Base-by-base conservation (phyloP, 2,888 invertebrate species). In the Megamerina dolium region DNA sequence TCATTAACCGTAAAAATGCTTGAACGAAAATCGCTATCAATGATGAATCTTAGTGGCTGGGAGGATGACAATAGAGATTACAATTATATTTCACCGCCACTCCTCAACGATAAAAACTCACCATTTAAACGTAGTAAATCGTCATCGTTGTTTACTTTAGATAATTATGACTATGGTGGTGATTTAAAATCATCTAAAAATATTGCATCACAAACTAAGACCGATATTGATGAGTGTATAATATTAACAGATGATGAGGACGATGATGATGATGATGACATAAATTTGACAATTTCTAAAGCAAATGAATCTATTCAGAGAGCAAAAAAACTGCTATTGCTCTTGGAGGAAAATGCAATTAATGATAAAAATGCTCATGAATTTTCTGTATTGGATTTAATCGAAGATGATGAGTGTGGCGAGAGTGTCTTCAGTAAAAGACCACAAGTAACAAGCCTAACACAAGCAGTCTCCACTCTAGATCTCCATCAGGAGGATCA, bases 361-460 rank as follows among this genome's bases (percentile, higher is more conserved):
- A n/a, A n/a, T n/a, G n/a, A n/a, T n/a, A n/a, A n/a, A n/a, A 23
- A 23, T 23, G 8, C 6, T 8, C 23, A 37, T 37, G 48, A 53
- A 9, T 52, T 51, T 27, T 53, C 54, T 6, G 48, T 53, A 41
- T 18, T 48, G 18, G 51, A 52, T 14, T 35, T 55, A 4, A 38
- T 53, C 5, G 34, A 36, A 18, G 21, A 35, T 21, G 17, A 41
- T 9, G 37, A 37, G 6, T 23, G 8, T 23, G 23, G 10, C 10
- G 10, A 23, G 23, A 23, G n/a, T 5, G 53, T 56, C 9, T 27
- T 57, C 29, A 56, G 61, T 53, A 48, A 1, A n/a, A n/a, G n/a
- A n/a, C n/a, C n/a, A n/a, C n/a, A n/a, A n/a, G n/a, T n/a, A n/a
- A n/a, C n/a, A n/a, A n/a, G n/a, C n/a, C n/a, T n/a, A n/a, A n/a